These are phyloP conservation scores for Melanostigma gelatinosum DNA, from an alignment of 2,113 vertebrate genomes.

Conservation along the genomic window DNA sequence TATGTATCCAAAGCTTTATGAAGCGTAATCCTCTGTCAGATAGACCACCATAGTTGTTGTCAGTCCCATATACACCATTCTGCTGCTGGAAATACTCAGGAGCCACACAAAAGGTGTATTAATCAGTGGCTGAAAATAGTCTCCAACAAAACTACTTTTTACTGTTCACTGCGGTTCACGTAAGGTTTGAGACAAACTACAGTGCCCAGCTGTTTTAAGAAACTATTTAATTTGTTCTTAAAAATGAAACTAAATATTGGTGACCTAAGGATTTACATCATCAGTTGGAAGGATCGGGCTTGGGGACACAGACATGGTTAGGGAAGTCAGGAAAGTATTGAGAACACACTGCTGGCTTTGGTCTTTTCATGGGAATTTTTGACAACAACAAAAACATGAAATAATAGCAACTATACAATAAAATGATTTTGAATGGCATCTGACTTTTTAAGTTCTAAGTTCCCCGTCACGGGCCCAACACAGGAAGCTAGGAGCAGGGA, in stretches of 20 bases:
- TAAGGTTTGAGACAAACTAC: background rate
- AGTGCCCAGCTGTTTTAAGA: background rate
- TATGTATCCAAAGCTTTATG: background rate
- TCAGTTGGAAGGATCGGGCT: background rate
- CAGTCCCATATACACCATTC: background rate
- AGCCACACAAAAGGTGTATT: background rate
- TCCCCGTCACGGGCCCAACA: slow-evolving; percentile 28
- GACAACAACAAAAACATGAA: background rate
- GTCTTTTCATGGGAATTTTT: background rate
- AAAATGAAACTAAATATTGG: background rate
- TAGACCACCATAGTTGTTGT: background rate
- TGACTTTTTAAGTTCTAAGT: background rate
- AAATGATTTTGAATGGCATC: background rate
- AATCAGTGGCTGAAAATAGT: slow-evolving; percentile 2
- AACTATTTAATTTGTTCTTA: background rate
- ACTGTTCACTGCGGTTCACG: background rate
- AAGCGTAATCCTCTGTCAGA: background rate
- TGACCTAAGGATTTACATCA: background rate
- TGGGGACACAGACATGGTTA: background rate
- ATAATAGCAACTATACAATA: background rate
- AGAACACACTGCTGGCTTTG: background rate
- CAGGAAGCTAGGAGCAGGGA: slow-evolving; percentile 50
- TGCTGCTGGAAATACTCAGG: slow-evolving; percentile 6
- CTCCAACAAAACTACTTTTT: background rate
- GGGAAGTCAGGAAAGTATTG: background rate